Conservation (phyloP, 2,888 invertebrate genomes). For the Phasia obesa region DNA sequence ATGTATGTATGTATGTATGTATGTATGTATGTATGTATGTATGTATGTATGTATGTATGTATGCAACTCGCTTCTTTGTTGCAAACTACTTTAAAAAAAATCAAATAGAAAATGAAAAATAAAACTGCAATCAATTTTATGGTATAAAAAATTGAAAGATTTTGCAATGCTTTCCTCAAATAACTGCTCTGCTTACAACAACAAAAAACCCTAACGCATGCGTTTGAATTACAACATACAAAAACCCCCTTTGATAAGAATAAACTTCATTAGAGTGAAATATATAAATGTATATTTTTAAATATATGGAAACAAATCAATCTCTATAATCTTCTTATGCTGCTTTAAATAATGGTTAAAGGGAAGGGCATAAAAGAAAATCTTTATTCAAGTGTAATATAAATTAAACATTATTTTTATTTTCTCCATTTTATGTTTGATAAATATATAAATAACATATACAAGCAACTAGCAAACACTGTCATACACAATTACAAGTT, state of each 20-base stretch:
- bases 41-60: too few species aligned
- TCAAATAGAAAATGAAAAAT: too few species aligned
- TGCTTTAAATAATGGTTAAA: constrained; percentile 13
- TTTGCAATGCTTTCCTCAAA: too few species aligned
- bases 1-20: too few species aligned
- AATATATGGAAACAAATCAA: constrained; percentile 49
- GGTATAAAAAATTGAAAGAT: too few species aligned
- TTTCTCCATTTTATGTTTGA: constrained; percentile 13
- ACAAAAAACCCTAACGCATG: not conserved
- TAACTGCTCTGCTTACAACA: too few species aligned
- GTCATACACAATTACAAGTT: not conserved
- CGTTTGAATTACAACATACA: not conserved
- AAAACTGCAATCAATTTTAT: too few species aligned
- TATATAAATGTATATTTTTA: not conserved
- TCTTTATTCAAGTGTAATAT: constrained; percentile 18
- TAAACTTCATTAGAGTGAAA: not conserved
- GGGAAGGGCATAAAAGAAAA: not conserved
- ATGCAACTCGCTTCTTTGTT: too few species aligned
- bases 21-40: too few species aligned
- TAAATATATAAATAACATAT: constrained; percentile 15
- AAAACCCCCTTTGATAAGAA: not conserved
- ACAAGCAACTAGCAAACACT: not conserved
- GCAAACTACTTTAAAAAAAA: too few species aligned
- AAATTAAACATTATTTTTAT: constrained; percentile 32
- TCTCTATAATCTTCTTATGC: constrained; percentile 45